These are phyloP conservation scores for Bradypodion pumilum DNA, from an alignment of 2,797 vertebrate genomes.

Conservation along the genomic window DNA sequence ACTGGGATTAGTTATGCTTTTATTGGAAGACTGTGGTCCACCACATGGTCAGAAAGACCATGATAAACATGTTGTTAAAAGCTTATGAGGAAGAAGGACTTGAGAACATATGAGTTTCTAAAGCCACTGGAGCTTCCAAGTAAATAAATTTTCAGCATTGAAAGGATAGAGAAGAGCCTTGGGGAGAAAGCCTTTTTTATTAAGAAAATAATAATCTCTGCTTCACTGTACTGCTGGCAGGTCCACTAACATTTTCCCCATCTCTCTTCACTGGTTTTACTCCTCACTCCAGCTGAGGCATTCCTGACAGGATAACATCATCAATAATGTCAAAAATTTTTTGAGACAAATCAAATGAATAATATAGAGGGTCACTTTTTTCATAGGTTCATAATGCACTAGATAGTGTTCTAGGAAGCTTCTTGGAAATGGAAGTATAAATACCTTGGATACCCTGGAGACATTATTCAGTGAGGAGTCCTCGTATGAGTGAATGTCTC, in stretches of 20 bases:
- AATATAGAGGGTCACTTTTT: not conserved
- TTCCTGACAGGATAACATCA: constrained; percentile 37
- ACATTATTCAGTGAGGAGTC: too few species aligned
- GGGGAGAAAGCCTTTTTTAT: constrained; percentile 60
- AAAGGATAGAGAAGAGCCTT: constrained; percentile 45
- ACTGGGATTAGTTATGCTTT: not conserved
- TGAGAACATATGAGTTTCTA: constrained; percentile 32
- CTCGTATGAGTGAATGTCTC: too few species aligned
- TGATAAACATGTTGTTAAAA: constrained; percentile 21
- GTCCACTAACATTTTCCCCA: constrained; percentile 37
- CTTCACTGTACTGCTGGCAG: constrained; percentile 64
- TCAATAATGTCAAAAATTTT: constrained; percentile 24
- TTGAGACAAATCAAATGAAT: constrained; percentile 30
- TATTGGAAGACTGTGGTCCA: constrained; percentile 19
- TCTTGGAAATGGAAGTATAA: not conserved
- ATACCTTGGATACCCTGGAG: too few species aligned
- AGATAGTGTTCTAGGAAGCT: not conserved
- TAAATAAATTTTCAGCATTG: constrained; percentile 53
- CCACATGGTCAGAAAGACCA: constrained; percentile 9
- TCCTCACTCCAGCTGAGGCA: constrained; percentile 36
- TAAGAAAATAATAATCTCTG: constrained; percentile 66
- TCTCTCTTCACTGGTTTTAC: constrained; percentile 33
- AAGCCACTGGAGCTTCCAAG: constrained; percentile 18
- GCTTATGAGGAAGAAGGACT: constrained; percentile 48
- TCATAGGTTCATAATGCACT: not conserved